Percentiles rank a stretch among this genome's conserved stretches.
Conservation (phyloP, 53 echinoderm and acorn worm species). For the Actinopyga echinites region DNA sequence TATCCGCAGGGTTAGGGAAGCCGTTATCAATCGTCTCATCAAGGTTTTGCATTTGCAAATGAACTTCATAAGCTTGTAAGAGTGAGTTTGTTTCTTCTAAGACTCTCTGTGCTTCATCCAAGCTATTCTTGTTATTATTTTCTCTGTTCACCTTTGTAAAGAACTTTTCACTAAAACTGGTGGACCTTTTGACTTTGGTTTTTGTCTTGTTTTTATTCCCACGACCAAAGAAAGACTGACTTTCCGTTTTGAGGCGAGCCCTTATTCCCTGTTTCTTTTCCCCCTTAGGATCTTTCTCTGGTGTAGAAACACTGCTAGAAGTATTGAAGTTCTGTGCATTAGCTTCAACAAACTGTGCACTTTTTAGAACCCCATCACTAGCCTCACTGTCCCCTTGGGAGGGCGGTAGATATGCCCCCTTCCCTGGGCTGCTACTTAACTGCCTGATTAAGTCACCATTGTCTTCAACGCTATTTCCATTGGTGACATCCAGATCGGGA, state of each 20-base stretch:
- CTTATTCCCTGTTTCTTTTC: conserved; percentile 9
- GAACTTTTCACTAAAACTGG: conserved; percentile 35
- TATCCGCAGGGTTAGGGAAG: conserved; percentile 56
- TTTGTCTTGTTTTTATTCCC: conserved; percentile 11
- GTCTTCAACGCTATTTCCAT: neutral
- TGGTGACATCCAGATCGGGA: neutral
- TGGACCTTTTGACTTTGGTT: conserved; percentile 20
- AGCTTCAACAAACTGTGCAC: conserved; percentile 73
- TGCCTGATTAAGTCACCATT: conserved; percentile 3
- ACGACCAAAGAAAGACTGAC: conserved; percentile 9
- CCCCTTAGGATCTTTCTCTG: neutral
- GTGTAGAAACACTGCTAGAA: conserved; percentile 43
- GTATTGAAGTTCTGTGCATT: conserved; percentile 65
- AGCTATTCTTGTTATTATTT: conserved; percentile 43
- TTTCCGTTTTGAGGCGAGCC: conserved; percentile 2
- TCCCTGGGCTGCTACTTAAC: conserved; percentile 4
- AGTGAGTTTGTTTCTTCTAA: conserved; percentile 61
- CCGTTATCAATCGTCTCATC: conserved; percentile 70
- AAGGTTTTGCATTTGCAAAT: conserved; percentile 58
- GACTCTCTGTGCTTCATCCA: conserved; percentile 59
- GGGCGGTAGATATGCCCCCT: neutral
- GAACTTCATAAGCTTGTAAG: conserved; percentile 69
- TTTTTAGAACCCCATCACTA: conserved; percentile 64
- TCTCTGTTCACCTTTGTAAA: conserved; percentile 23
- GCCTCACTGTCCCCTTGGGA: neutral